These are phyloP conservation scores for Drosophila albomicans DNA, from an alignment of 1,140 invertebrate genomes.

Conservation along the genomic window DNA sequence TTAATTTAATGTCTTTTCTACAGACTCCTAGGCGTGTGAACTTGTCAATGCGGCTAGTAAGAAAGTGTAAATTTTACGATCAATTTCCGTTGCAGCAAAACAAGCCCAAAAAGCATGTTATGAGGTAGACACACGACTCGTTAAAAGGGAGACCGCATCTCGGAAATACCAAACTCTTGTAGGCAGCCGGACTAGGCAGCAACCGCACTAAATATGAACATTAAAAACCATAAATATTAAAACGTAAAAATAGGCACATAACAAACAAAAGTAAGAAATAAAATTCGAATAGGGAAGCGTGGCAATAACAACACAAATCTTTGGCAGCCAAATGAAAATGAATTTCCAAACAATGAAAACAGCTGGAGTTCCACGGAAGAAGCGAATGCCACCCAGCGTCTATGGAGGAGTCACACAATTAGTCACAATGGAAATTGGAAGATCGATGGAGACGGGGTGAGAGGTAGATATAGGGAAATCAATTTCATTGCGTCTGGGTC, in stretches of 20 bases:
- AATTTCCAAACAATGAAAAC: constrained; percentile 69
- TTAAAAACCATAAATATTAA: constrained; percentile 79
- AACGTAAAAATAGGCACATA: constrained; percentile 53
- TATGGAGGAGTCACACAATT: constrained; percentile 58
- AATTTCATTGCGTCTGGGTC: constrained; percentile 45
- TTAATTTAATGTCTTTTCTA: constrained; percentile 8
- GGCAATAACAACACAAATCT: constrained; percentile 17
- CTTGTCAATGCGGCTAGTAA: constrained; percentile 41
- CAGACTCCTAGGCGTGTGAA: constrained; percentile 56
- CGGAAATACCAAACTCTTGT: constrained; percentile 55
- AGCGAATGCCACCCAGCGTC: constrained; percentile 67
- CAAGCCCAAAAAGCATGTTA: constrained; percentile 42
- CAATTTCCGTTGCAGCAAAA: constrained; percentile 65
- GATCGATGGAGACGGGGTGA: not conserved
- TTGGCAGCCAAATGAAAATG: constrained; percentile 62
- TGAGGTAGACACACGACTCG: constrained; percentile 16
- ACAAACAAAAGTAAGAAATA: constrained; percentile 7
- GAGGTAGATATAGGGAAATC: constrained; percentile 44
- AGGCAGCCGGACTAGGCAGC: constrained; percentile 41
- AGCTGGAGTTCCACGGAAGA: constrained; percentile 70
- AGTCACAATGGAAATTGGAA: constrained; percentile 58
- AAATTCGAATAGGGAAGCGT: not conserved
- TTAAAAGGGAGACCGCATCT: constrained; percentile 17
- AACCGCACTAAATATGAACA: constrained; percentile 75
- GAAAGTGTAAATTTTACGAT: constrained; percentile 66